Conservation (phyloP, 2,888 invertebrate species). For the Eurytoma adleriae region DNA sequence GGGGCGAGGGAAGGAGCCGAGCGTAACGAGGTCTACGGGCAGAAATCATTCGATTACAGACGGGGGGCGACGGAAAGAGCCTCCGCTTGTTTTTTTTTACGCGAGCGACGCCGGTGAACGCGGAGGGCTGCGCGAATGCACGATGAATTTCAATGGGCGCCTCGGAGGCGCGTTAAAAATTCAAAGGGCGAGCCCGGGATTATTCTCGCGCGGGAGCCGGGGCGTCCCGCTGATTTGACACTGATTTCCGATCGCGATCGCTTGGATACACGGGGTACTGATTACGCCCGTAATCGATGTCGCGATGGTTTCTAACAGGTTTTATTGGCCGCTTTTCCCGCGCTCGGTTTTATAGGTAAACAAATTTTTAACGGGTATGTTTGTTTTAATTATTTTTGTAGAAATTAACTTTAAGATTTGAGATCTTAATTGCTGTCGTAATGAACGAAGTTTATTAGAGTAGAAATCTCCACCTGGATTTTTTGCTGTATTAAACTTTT, state of each 20-base stretch:
- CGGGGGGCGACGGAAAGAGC: background rate
- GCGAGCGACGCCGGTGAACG: background rate
- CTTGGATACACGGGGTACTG: background rate
- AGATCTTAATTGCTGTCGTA: background rate
- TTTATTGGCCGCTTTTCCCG: background rate
- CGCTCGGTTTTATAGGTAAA: background rate
- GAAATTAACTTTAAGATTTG: background rate
- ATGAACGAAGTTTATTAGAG: no score
- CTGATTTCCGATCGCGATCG: background rate
- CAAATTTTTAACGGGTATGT: background rate
- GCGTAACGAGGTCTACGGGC: conserved; percentile 24
- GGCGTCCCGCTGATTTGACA: background rate
- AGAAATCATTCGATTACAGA: conserved; percentile 38
- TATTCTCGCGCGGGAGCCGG: background rate
- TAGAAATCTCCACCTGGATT: no score
- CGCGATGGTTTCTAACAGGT: background rate
- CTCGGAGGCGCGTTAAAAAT: conserved; percentile 8
- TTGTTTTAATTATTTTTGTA: background rate
- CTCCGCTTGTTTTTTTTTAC: background rate
- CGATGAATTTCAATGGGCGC: conserved; percentile 34
- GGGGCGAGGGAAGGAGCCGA: background rate
- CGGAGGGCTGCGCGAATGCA: background rate
- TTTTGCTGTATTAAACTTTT: no score
- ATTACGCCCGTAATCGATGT: background rate
- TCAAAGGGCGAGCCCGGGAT: conserved; percentile 27